Evolutionary conservation across 2,797 vertebrate genomes (phyloP).

Genomic region (Arremon brunneinucha): DNA sequence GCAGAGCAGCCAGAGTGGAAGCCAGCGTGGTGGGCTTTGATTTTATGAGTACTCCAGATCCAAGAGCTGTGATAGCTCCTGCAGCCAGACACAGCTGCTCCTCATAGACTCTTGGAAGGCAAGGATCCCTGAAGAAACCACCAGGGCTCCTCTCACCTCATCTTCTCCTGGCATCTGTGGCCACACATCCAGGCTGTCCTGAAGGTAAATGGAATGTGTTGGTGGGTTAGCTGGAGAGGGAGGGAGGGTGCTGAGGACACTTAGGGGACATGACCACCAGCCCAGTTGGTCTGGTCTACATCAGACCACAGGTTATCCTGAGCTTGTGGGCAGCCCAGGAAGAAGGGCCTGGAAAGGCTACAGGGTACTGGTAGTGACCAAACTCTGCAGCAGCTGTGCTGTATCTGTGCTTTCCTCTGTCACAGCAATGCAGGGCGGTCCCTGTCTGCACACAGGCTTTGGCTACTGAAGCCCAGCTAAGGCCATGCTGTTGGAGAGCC

Average conservation of each 20-base stretch:
- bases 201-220: neutral
- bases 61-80: neutral
- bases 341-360: neutral
- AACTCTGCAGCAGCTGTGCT: neutral
- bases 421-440: fast-evolving
- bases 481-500: fast-evolving
- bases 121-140: neutral
- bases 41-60: neutral
- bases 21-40: neutral
- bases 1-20: neutral
- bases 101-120: neutral
- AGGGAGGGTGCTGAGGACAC: neutral
- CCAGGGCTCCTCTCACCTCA: neutral
- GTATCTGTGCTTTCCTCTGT: neutral
- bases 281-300: neutral
- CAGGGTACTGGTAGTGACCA: neutral
- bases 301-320: neutral
- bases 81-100: neutral
- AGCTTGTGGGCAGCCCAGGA: neutral
- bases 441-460: neutral
- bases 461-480: neutral
- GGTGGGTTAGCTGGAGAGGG: neutral
- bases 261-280: neutral
- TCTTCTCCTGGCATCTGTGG: neutral
- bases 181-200: neutral